Conservation (phyloP, 2,113 vertebrate species). For the Pachycephala philippinensis region DNA sequence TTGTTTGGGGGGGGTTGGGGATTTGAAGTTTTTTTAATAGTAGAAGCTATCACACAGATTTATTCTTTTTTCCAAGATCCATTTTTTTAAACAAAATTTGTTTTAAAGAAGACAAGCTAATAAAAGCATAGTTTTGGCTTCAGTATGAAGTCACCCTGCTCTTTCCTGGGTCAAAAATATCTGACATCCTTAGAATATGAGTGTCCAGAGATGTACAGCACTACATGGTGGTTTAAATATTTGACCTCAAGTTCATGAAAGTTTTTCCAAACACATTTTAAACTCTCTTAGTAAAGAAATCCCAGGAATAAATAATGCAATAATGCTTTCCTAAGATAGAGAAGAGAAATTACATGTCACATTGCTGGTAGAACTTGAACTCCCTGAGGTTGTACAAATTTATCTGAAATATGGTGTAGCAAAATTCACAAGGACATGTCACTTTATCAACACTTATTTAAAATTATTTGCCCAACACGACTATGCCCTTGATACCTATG, state of each 20-base stretch:
- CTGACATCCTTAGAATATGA: neutral
- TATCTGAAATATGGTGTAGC: neutral
- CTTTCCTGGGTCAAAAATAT: neutral
- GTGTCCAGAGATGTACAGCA: neutral
- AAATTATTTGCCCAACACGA: neutral
- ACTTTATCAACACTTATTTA: neutral
- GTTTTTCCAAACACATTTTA: neutral
- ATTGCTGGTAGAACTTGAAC: neutral
- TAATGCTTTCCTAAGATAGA: neutral
- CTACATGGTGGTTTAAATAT: neutral
- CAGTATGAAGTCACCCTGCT: neutral
- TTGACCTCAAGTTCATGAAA: neutral
- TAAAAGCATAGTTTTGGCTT: neutral
- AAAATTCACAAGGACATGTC: neutral
- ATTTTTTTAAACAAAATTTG: neutral
- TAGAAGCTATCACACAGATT: neutral
- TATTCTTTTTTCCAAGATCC: neutral
- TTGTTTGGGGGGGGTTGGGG: fast-evolving
- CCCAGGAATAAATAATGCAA: neutral
- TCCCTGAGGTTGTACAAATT: neutral
- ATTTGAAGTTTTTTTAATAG: neutral
- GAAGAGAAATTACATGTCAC: neutral
- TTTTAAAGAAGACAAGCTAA: neutral
- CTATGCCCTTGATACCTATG: neutral
- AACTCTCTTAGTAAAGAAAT: neutral